Conservation (phyloP, 2,797 vertebrate genomes). For the Brachyalestes nurse region DNA sequence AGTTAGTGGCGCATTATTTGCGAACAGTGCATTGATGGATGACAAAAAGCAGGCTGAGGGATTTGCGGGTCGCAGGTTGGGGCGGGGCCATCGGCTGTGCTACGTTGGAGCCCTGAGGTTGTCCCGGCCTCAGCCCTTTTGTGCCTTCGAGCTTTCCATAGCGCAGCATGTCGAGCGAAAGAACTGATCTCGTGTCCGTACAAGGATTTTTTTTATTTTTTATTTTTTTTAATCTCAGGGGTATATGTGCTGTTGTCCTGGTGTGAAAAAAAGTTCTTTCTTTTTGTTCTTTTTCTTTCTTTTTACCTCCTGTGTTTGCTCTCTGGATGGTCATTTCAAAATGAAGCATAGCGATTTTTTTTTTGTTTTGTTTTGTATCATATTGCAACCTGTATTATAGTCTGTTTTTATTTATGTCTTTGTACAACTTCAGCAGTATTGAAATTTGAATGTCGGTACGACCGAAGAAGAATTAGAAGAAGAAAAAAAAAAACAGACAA, state of each 20-base stretch:
- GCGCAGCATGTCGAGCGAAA: constrained; percentile 69
- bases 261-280: constrained; percentile 66
- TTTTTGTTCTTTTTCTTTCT: constrained; percentile 57
- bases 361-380: constrained; percentile 73
- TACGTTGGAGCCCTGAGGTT: constrained; percentile 65
- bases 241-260: constrained; percentile 72
- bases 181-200: constrained; percentile 66
- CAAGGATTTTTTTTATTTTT: constrained; percentile 65
- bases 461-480: constrained; percentile 43
- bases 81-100: constrained; percentile 43
- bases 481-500: constrained; percentile 65
- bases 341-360: constrained; percentile 67
- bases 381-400: constrained; percentile 76
- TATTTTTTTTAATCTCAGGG: constrained; percentile 84
- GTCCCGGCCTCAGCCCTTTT: constrained; percentile 72
- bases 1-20: background rate
- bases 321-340: constrained; percentile 75
- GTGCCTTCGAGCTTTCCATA: constrained; percentile 83
- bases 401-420: constrained; percentile 80
- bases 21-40: background rate
- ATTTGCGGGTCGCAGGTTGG: background rate
- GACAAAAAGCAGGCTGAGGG: background rate
- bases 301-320: constrained; percentile 51
- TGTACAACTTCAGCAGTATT: constrained; percentile 82
- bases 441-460: constrained; percentile 83